These are phyloP conservation scores for Sycophaga agraensis DNA, from an alignment of 1,140 invertebrate genomes.

Conservation along the genomic window DNA sequence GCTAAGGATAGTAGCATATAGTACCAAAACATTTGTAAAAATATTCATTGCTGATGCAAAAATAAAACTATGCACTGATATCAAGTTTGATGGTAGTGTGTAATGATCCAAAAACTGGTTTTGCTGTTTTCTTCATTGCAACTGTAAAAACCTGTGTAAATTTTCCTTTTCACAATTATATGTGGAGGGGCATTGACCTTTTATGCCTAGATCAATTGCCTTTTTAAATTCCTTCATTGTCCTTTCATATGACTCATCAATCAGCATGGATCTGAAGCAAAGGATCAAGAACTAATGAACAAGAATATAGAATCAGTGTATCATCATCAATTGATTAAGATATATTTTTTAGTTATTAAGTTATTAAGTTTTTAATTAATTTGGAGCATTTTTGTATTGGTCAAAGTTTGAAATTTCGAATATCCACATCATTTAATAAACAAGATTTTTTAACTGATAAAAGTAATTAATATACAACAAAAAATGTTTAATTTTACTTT, in stretches of 20 bases:
- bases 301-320: background rate
- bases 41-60: slow-evolving; percentile 27
- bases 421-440: background rate
- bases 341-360: background rate
- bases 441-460: background rate
- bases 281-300: slow-evolving; percentile 12
- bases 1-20: slow-evolving; percentile 20
- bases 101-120: slow-evolving; percentile 14
- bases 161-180: slow-evolving; percentile 54
- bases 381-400: background rate
- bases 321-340: background rate
- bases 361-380: background rate
- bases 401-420: background rate
- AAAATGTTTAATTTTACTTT: background rate
- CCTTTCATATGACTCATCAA: slow-evolving; percentile 49
- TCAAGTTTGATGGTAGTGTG: slow-evolving; percentile 23
- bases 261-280: slow-evolving; percentile 31
- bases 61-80: slow-evolving; percentile 29
- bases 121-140: slow-evolving; percentile 32
- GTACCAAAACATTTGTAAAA: slow-evolving; percentile 28
- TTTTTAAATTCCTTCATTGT: slow-evolving; percentile 48
- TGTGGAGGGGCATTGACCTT: slow-evolving; percentile 46
- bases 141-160: slow-evolving; percentile 47
- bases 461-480: background rate
- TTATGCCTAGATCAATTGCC: slow-evolving; percentile 50